Percentiles rank a stretch among this genome's conserved stretches.
These are phyloP conservation scores for Crossocerus cetratus DNA, from an alignment of 2,888 invertebrate species.

Conservation along the genomic window DNA sequence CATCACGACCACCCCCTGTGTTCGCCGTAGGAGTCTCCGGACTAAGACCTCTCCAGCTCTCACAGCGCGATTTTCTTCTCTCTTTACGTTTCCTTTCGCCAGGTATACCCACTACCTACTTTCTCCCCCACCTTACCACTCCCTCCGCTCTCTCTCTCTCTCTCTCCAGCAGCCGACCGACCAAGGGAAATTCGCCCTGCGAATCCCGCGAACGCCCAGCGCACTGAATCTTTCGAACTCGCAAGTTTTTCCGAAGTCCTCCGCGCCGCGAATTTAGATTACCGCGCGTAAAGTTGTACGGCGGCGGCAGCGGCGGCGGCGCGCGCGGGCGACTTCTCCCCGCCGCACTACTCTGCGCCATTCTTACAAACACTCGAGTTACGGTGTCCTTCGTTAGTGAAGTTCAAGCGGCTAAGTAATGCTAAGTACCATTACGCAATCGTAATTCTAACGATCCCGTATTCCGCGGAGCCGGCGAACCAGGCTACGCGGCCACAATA, in stretches of 20 bases:
- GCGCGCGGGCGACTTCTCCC: conserved; percentile 19
- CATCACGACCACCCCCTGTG: conserved; percentile 57
- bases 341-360: conserved; percentile 21
- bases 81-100: conserved; percentile 45
- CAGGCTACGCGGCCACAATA: too few species aligned
- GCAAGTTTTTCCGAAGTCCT: conserved; percentile 38
- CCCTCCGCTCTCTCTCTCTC: too few species aligned
- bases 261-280: conserved; percentile 44
- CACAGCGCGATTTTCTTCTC: conserved; percentile 33
- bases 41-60: conserved; percentile 56
- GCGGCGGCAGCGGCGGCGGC: too few species aligned
- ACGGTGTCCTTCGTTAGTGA: conserved; percentile 42
- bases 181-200: conserved; percentile 38
- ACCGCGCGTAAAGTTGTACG: neutral
- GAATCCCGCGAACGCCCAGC: conserved; percentile 37
- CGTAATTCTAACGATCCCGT: too few species aligned
- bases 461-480: too few species aligned
- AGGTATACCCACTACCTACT: conserved; percentile 21
- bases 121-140: too few species aligned
- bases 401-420: conserved; percentile 20
- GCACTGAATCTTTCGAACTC: conserved; percentile 48
- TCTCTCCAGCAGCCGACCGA: conserved; percentile 2
- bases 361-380: conserved; percentile 40
- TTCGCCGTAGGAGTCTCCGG: conserved; percentile 62
- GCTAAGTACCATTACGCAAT: too few species aligned